These are phyloP conservation scores for Eufriesea mexicana DNA, from an alignment of 1,140 invertebrate genomes.

Conservation along the genomic window DNA sequence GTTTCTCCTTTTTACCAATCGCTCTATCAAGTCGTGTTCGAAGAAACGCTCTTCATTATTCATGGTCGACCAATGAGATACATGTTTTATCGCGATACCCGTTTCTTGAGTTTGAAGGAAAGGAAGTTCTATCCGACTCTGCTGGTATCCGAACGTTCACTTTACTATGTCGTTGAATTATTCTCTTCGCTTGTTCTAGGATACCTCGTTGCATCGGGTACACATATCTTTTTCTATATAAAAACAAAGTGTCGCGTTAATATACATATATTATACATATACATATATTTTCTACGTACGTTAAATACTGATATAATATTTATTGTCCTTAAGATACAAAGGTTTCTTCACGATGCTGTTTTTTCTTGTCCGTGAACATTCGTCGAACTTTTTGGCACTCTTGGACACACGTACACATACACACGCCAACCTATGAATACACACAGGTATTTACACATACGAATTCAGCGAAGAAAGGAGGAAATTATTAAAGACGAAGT, in stretches of 20 bases:
- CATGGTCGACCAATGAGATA: background rate
- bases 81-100: background rate
- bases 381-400: conserved; percentile 5
- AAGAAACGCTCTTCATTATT: too few relatives aligned
- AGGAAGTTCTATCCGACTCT: conserved; percentile 36
- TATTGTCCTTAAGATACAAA: conserved; percentile 21
- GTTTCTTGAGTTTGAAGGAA: background rate
- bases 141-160: conserved; percentile 11
- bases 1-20: background rate
- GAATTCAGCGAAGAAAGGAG: background rate
- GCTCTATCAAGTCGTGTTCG: background rate
- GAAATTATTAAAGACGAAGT: background rate
- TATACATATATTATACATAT: conserved; percentile 44
- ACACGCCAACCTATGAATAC: background rate
- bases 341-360: conserved; percentile 30
- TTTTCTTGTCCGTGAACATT: conserved; percentile 29
- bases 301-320: conserved; percentile 40
- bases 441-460: background rate
- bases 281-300: conserved; percentile 49
- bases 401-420: background rate
- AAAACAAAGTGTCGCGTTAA: conserved; percentile 24
- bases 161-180: conserved; percentile 20
- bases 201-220: conserved; percentile 28
- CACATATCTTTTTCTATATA: conserved; percentile 50
- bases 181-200: conserved; percentile 37